phyloP scores from a whole-genome alignment of 2,888 invertebrate genomes.

The Pseudococcus jackbeardsleyi region DNA sequence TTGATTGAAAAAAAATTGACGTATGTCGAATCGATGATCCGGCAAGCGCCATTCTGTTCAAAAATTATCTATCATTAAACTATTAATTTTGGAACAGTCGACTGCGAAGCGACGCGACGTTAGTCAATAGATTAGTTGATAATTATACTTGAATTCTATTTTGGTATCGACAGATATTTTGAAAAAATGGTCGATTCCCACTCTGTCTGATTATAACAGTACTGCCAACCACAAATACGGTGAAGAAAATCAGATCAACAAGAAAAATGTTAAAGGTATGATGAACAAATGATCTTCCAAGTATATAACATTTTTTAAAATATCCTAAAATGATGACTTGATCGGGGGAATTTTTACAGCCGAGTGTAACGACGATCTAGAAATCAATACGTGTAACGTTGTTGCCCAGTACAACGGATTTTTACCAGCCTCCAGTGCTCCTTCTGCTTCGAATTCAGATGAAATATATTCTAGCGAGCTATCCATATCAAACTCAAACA shows the following conservation, averaged over 20 bases:
- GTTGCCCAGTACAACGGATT: not conserved
- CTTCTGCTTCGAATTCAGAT: constrained; percentile 6
- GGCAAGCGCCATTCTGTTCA: too few species aligned
- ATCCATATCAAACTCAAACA: not conserved
- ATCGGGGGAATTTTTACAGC: not conserved
- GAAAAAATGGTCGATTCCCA: constrained; percentile 73
- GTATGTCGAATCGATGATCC: too few species aligned
- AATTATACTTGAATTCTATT: not conserved
- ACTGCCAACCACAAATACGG: constrained; percentile 60
- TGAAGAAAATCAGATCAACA: constrained; percentile 15
- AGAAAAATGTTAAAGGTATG: not conserved
- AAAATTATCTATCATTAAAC: too few species aligned
- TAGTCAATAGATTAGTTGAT: too few species aligned
- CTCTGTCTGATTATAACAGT: constrained; percentile 67
- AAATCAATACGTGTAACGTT: not conserved
- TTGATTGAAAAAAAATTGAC: not conserved
- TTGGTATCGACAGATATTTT: constrained; percentile 70
- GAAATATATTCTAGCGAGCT: constrained; percentile 6
- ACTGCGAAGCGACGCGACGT: too few species aligned
- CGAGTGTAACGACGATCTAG: not conserved
- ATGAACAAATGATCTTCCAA: not conserved
- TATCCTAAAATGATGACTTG: not conserved
- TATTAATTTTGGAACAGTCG: too few species aligned
- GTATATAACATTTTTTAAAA: too few species aligned
- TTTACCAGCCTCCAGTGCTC: not conserved